Percentiles rank a stretch among this genome's conserved stretches.
These are phyloP conservation scores for Myathropa florea DNA, from an alignment of 2,888 invertebrate genomes.

Conservation along the genomic window DNA sequence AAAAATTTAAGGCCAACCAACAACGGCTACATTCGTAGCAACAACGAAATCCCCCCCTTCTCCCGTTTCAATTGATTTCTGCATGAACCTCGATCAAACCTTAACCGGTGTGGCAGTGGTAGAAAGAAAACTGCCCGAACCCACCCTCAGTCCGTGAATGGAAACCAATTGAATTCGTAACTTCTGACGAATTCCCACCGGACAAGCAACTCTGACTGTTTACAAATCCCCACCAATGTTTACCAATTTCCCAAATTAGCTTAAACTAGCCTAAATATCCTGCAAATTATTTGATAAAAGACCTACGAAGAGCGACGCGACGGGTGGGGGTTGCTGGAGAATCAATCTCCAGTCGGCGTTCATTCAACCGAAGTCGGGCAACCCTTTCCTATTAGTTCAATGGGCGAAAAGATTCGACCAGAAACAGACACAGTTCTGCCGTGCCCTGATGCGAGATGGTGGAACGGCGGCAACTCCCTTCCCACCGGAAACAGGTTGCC, in stretches of 20 bases:
- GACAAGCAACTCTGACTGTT: constrained; percentile 49
- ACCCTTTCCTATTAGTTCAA: constrained; percentile 45
- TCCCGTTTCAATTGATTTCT: constrained; percentile 28
- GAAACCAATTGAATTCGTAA: constrained; percentile 41
- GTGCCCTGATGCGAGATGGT: background rate
- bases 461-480: constrained; percentile 20
- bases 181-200: constrained; percentile 42
- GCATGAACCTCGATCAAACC: background rate
- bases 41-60: background rate
- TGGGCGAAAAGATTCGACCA: constrained; percentile 33
- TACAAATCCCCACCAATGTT: constrained; percentile 65
- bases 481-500: constrained; percentile 61
- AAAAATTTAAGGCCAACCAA: constrained; percentile 48
- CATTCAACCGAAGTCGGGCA: constrained; percentile 38
- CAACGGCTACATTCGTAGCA: background rate
- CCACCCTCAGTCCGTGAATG: constrained; percentile 12
- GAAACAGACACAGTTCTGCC: background rate
- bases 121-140: constrained; percentile 26
- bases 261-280: constrained; percentile 69
- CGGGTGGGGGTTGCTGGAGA: constrained; percentile 6
- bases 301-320: constrained; percentile 16
- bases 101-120: background rate
- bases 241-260: constrained; percentile 69
- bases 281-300: constrained; percentile 70
- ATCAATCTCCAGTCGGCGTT: constrained; percentile 51